phyloP scores from a whole-genome alignment of 2,888 invertebrate genomes.

The Latrodectus hesperus region DNA sequence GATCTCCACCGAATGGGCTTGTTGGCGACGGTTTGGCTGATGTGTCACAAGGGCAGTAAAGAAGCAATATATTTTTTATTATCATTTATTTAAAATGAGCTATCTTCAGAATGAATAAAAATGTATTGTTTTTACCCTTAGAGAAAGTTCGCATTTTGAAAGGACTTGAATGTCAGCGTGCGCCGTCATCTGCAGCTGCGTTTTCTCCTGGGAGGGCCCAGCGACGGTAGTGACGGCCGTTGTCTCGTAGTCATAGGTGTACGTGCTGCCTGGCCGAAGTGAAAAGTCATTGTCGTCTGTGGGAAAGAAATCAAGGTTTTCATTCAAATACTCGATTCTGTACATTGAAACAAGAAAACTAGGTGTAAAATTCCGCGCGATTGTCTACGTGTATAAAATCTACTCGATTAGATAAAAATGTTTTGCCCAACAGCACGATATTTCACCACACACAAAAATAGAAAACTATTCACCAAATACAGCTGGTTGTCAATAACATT shows the following conservation, averaged over 20 bases:
- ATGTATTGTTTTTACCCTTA: constrained; percentile 75
- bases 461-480: too few relatives aligned
- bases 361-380: not conserved
- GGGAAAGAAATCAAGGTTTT: not conserved
- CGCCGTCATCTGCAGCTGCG: constrained; percentile 76
- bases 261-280: constrained; percentile 81
- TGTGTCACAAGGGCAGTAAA: too few relatives aligned
- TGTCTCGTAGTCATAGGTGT: constrained; percentile 87
- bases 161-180: constrained; percentile 75
- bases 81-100: not conserved
- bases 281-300: constrained; percentile 76
- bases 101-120: not conserved
- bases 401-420: not conserved
- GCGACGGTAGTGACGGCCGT: constrained; percentile 81
- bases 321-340: not conserved
- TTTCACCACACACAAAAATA: too few relatives aligned
- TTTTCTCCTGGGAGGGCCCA: constrained; percentile 77
- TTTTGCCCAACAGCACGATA: not conserved
- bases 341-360: not conserved
- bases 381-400: too few relatives aligned
- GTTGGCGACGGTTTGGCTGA: too few relatives aligned
- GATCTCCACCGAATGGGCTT: too few relatives aligned
- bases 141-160: constrained; percentile 76
- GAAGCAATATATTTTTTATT: not conserved
- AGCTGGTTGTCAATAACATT: too few relatives aligned